Evolutionary conservation across 2,888 invertebrate genomes (phyloP).

Genomic region (Thyatira batis): DNA sequence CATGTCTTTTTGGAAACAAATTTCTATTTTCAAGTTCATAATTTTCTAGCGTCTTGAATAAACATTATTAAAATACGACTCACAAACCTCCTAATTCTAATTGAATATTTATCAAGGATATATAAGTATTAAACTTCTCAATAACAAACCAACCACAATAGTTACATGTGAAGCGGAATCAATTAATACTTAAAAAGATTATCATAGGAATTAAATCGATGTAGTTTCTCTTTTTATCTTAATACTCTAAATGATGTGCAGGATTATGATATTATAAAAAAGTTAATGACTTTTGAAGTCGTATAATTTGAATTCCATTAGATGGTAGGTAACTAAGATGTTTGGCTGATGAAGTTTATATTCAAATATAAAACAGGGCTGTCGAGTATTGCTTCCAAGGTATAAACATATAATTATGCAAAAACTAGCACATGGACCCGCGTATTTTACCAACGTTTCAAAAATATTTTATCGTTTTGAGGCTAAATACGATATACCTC

Average conservation of each 20-base stretch:
- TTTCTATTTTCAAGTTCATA: slow-evolving; percentile 25
- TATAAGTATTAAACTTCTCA: neutral
- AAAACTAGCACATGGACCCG: too few species aligned
- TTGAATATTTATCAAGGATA: neutral
- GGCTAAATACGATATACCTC: too few species aligned
- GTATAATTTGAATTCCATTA: slow-evolving; percentile 39
- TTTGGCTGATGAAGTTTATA: neutral
- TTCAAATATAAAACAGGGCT: too few species aligned
- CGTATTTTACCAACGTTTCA: too few species aligned
- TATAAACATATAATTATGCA: too few species aligned
- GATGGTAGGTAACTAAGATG: slow-evolving; percentile 15
- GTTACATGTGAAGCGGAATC: slow-evolving; percentile 9
- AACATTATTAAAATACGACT: neutral
- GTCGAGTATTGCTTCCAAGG: too few species aligned
- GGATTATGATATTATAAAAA: slow-evolving; percentile 43
- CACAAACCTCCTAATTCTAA: neutral
- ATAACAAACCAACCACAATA: slow-evolving; percentile 1
- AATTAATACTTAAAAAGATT: slow-evolving; percentile 9
- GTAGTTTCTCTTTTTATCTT: slow-evolving; percentile 41
- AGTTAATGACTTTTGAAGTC: slow-evolving; percentile 28
- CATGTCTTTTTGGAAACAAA: slow-evolving; percentile 16
- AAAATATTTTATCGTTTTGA: too few species aligned
- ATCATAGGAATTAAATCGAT: slow-evolving; percentile 6
- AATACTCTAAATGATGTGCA: slow-evolving; percentile 39
- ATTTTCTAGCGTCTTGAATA: slow-evolving; percentile 4